A percentile compares a stretch with the other conserved stretches of the same genome.
Conservation (phyloP, 2,797 vertebrate species). For the Salarias fasciatus region DNA sequence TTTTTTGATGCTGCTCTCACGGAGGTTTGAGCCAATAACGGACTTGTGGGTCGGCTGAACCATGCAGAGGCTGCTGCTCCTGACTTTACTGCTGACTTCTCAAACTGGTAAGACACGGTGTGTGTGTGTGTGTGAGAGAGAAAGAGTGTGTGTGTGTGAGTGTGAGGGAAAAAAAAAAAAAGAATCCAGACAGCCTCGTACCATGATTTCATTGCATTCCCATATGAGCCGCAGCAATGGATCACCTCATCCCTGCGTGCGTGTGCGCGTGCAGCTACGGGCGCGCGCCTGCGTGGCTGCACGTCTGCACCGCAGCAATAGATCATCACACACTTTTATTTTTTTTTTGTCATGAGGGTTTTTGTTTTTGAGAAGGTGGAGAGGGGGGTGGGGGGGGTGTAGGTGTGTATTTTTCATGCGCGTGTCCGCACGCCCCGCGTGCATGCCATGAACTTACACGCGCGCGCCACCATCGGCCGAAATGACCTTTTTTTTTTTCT, state of each 20-base stretch:
- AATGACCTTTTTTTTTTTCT: slow-evolving; percentile 64
- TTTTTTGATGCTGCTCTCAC: slow-evolving; percentile 83
- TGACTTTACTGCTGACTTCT: slow-evolving; percentile 81
- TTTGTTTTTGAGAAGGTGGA: too few relatives aligned
- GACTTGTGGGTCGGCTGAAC: slow-evolving; percentile 81
- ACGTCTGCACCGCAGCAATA: slow-evolving; percentile 54
- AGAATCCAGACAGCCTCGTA: too few relatives aligned
- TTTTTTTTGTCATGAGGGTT: not conserved
- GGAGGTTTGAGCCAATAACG: slow-evolving; percentile 78
- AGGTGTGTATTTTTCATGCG: slow-evolving; percentile 15
- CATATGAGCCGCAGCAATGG: slow-evolving; percentile 58
- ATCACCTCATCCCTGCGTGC: slow-evolving; percentile 58
- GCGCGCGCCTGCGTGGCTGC: slow-evolving; percentile 1
- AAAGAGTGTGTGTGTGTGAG: not conserved
- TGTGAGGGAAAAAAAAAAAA: too few relatives aligned
- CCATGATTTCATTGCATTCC: slow-evolving; percentile 37
- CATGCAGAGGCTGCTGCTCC: slow-evolving; percentile 84
- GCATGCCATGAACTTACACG: slow-evolving; percentile 20
- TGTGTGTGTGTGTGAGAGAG: slow-evolving; percentile 6
- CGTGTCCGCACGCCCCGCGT: slow-evolving; percentile 10
- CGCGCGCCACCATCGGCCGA: slow-evolving; percentile 19
- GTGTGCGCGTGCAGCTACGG: not conserved
- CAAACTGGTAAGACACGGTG: slow-evolving; percentile 76
- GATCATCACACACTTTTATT: slow-evolving; percentile 30
- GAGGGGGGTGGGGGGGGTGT: not conserved